Base-by-base conservation (phyloP, 1,140 invertebrate species). In the Theocolax elegans region DNA sequence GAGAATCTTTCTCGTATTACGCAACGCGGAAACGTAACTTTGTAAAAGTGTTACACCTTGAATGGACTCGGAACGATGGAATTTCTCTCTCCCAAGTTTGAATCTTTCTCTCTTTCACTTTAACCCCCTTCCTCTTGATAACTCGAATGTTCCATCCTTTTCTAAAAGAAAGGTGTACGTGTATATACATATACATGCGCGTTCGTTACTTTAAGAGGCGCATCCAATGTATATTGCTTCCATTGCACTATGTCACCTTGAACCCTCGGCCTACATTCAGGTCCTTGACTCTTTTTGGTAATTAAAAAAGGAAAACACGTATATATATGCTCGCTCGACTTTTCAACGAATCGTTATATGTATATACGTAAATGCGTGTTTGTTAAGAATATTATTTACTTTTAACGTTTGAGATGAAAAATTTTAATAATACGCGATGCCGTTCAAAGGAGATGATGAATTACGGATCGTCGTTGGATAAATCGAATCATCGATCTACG, bases 1-100 rank as follows among this genome's bases (percentile, higher is more conserved):
- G 56, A 40, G 56, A 23, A 53, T 54, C 25, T 40, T 46, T 70
- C 60, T 59, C 44, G 38, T 23, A 38, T 71, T 71, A 65, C 68
- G 68, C 68, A 71, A 71, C 60, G 60, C 68, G 59, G 60, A 71
- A 64, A 65, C 68, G 68, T 71, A 71, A 71, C 68, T 69, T 35
- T 35, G 58, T 69, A 69, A 69, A 69, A 65, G 68, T 71, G 68
- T 69, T 68, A 68, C 66, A 53, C 66, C 66, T 68, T 68, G 44
- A 60, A 60, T 59, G 66, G 66, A 12, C 19, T n/a, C n/a, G 21
- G 23, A 49, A 64, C 65, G 71, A 67, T 74, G 73, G 73, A 58
- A 59, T 72, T 66, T 67, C 63, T 67, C 60, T 40, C 40, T 21
- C 21, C 42, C 46, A 62, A 48, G 19, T 17, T 25, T 29, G 10